Base-by-base conservation (phyloP, 2,888 invertebrate genomes). In the Drosophila leonis region DNA sequence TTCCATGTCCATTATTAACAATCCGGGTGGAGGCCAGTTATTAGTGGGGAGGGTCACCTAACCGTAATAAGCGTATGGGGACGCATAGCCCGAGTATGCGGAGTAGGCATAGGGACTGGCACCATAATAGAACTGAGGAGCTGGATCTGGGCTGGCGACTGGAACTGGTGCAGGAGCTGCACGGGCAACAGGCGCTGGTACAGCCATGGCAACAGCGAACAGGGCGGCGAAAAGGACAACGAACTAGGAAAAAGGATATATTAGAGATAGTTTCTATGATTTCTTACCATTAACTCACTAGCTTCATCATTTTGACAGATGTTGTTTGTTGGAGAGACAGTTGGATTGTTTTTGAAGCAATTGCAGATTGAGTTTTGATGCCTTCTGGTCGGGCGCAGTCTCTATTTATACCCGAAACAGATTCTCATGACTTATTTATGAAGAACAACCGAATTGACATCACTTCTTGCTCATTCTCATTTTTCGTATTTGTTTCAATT, bases 31-130 rank as follows among this genome's bases (percentile, higher is more conserved):
- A 62, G 49, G n/a, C 59, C 70, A 48, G 67, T 65, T 33, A 54
- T 68, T 51, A 52, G 61, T 54, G 42, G 9, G 48, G 29, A n/a
- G n/a, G 1, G 12, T 69, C 65, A 51, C 41, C 84, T 87, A 92
- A 51, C 91, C 91, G 41, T 91, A 91, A 60, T 91, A 91, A 18
- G 86, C 75, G 71, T 91, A 92, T n/a, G 91, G 91, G n/a, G 91
- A 81, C 13, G 79, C 86, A 64, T 84, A 91, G n/a, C 80, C 91
- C 4, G 82, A 67, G 67, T 79, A 83, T 15, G 86, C 86, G n/a
- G 80, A 73, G 62, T 91, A 91, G 55, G 83, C 89, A 57, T 91
- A 92, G n/a, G 92, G 92, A 31, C 83, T 82, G 29, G 78, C 86
- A 13, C 91, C 83, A 51, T 91, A 91, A 44, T 90, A 91, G 42